Base-by-base conservation (phyloP, 2,888 invertebrate species). In the Megaustenia siamemsis region DNA sequence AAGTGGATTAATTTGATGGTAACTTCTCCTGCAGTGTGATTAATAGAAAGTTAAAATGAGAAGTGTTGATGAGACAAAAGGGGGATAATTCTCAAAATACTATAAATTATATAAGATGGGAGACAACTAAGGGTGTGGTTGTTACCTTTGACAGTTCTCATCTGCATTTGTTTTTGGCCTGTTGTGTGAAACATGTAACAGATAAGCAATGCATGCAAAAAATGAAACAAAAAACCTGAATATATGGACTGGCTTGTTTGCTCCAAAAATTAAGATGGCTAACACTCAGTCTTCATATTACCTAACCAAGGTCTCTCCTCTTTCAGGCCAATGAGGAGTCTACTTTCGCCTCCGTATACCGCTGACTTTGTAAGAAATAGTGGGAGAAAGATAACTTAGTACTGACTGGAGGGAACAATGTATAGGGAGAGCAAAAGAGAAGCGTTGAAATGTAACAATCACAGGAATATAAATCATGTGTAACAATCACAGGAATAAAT, bases 81-180 rank as follows among this genome's bases (percentile, higher is more conserved):
- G n/a, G n/a, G n/a, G n/a, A n/a, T n/a, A n/a, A n/a, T n/a, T n/a
- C n/a, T n/a, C n/a, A n/a, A n/a, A n/a, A n/a, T n/a, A n/a, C n/a
- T n/a, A n/a, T n/a, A n/a, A 63, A 63, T 32, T 1, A 63, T 63
- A 63, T 63, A 32, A 63, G 49, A 73, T 66, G 28, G 28, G 43
- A 10, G 35, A 1, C n/a, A 24, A 60, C 6, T 45, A 35, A 60
- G 4, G n/a, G 60, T 6, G n/a, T 60, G n/a, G 10, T 45, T 32
- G 28, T 84, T 84, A 84, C 84, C 84, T 84, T 79, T 32, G 66
- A 80, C 75, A 35, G 76, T 45, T 68, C 81, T 85, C 85, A 85
- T 85, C 85, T 85, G 76, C 81, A 76, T 81, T 85, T 85, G 81
- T 82, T 81, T 85, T 81, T 85, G 69, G 81, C 81, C 85, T 85